These are phyloP conservation scores for Laothoe populi DNA, from an alignment of 2,888 invertebrate genomes.

Conservation along the genomic window DNA sequence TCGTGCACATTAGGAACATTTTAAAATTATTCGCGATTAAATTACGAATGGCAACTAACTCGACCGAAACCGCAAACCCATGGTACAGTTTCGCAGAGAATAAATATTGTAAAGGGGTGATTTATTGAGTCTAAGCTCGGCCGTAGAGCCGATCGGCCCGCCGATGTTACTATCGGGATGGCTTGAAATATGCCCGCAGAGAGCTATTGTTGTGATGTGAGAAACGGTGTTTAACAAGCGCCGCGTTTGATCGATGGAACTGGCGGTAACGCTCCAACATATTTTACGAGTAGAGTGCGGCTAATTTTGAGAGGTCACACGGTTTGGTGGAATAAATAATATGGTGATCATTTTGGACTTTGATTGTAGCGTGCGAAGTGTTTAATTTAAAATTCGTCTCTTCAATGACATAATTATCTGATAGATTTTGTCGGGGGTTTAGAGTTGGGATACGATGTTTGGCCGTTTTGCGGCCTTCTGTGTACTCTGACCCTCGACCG, in stretches of 20 bases:
- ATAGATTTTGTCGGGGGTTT: no score
- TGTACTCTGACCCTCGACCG: no score
- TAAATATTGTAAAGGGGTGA: conserved; percentile 83
- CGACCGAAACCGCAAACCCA: conserved; percentile 52
- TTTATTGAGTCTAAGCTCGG: conserved; percentile 74
- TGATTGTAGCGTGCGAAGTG: no score
- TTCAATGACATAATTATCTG: no score
- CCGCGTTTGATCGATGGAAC: conserved; percentile 73
- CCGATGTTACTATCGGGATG: conserved; percentile 79
- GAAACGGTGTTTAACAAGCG: conserved; percentile 83
- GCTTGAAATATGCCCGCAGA: conserved; percentile 81
- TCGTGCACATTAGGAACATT: no score
- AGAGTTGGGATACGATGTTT: no score
- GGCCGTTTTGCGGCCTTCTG: no score
- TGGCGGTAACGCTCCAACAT: conserved; percentile 60
- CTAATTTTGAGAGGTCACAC: conserved; percentile 31
- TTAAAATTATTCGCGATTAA: no score
- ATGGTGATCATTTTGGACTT: neutral
- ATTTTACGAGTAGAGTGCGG: conserved; percentile 52
- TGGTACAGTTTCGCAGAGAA: conserved; percentile 72
- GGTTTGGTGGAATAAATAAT: neutral
- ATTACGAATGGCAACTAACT: no score
- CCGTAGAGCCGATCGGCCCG: conserved; percentile 70
- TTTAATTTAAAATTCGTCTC: no score
- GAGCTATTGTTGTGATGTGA: conserved; percentile 82